phyloP scores from a whole-genome alignment of 2,113 vertebrate species.

The Morone chrysops region DNA sequence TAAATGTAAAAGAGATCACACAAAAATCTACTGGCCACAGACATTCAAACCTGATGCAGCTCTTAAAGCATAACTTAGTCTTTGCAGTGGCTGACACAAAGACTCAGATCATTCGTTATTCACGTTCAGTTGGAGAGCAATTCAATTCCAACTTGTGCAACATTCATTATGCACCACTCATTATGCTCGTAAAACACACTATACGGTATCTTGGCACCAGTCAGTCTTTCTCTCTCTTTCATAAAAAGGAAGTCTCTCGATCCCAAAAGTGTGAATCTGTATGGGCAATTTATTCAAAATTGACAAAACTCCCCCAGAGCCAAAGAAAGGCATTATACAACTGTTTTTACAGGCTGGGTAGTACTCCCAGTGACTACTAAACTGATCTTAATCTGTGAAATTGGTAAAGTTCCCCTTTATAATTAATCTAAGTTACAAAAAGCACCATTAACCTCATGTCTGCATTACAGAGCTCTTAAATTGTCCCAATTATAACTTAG shows the following conservation, averaged over 20 bases:
- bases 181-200: conserved; percentile 1
- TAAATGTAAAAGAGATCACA: neutral
- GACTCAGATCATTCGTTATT: neutral
- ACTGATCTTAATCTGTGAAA: neutral
- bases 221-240: neutral
- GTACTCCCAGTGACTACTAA: too few species aligned
- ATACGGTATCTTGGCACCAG: neutral
- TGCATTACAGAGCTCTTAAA: conserved; percentile 1
- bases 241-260: neutral
- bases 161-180: neutral
- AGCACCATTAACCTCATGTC: conserved; percentile 4
- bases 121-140: neutral
- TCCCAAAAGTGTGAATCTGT: neutral
- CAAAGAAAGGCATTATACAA: neutral
- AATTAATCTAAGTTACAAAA: conserved; percentile 24
- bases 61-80: neutral
- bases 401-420: conserved; percentile 2
- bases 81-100: neutral
- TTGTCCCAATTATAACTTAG: conserved; percentile 6
- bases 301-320: neutral
- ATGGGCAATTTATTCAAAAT: too few species aligned
- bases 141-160: neutral
- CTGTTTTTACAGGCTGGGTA: neutral
- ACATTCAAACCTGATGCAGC: neutral
- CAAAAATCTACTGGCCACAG: neutral